Evolutionary conservation across 2,888 invertebrate genomes (phyloP), one percentile per base, ranked within the genome.

Genomic region (Aleiodes testaceus): DNA sequence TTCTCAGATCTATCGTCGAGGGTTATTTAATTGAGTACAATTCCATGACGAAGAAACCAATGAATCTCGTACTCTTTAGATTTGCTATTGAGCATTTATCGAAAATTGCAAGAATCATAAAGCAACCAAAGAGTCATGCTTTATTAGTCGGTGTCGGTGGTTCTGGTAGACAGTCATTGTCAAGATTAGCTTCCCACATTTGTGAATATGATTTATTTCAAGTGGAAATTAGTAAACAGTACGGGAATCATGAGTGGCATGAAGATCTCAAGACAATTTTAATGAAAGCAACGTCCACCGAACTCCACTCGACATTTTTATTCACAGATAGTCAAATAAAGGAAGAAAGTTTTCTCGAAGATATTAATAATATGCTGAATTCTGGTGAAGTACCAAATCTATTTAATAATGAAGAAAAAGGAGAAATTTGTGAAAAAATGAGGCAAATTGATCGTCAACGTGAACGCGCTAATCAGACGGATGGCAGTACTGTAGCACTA

Each of bases 51-150:
- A 98, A 97, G 87, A 97, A 97, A 83, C 97, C 97, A 0, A 98
- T 98, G 98, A 95, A 97, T 87, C 90, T 98, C 68, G 97, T 98
- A 2, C 89, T 98, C 44, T 96, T 96, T 87, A 96, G 97, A 84
- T 98, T 97, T 88, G 97, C 97, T 0, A 92, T 98, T 77, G 97
- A 98, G 89, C 98, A 98, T 89, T 91, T 98, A 80, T 97, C 97
- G 1, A 92, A 95, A 79, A 93, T 98, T 79, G 94, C 94, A 82
- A 93, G 97, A 77, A 95, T 98, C 82, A 89, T 98, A 80, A 95
- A 96, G 83, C 97, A 97, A 88, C 97, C 97, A 7, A 91, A 95
- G 78, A 95, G 95, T 83, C 97, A 98, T 89, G 96, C 94, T 47
- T 89, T 97, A 71, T 89, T 97, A 49, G 94, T 97, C 11, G 98